Percentiles rank a stretch among this genome's conserved stretches.
These are phyloP conservation scores for Catostomus latipinnis DNA, from an alignment of 2,797 vertebrate species.

Conservation along the genomic window DNA sequence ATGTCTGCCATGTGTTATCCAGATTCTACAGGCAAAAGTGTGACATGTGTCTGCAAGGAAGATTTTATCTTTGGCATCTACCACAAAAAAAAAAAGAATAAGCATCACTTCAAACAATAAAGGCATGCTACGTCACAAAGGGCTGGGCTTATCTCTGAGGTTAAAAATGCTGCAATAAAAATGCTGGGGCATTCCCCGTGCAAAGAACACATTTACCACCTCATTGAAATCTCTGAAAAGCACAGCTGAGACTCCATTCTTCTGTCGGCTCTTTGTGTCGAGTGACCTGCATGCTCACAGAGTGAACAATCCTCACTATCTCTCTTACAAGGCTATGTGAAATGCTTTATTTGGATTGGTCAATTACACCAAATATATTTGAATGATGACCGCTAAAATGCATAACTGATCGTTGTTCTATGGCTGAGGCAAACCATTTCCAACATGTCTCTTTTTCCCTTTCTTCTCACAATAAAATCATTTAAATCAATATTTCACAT, in stretches of 20 bases:
- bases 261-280: constrained; percentile 51
- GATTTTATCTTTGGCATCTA: constrained; percentile 34
- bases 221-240: constrained; percentile 50
- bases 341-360: too few relatives aligned
- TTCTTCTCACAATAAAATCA: too few relatives aligned
- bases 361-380: too few relatives aligned
- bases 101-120: not conserved
- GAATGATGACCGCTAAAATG: too few relatives aligned
- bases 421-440: too few relatives aligned
- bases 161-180: constrained; percentile 12
- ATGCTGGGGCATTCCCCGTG: constrained; percentile 23
- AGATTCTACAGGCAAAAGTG: constrained; percentile 54
- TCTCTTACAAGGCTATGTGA: not conserved
- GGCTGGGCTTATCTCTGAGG: constrained; percentile 25
- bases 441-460: too few relatives aligned
- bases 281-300: constrained; percentile 15
- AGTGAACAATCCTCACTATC: not conserved
- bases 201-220: constrained; percentile 50
- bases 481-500: too few relatives aligned
- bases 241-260: constrained; percentile 52
- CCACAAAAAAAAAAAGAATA: constrained; percentile 27
- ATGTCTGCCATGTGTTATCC: constrained; percentile 58
- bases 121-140: constrained; percentile 38
- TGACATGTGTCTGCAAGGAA: constrained; percentile 54
- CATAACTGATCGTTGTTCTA: too few relatives aligned